Evolutionary conservation across 1,140 invertebrate genomes (phyloP).

Genomic region (Neodiprion fabricii): DNA sequence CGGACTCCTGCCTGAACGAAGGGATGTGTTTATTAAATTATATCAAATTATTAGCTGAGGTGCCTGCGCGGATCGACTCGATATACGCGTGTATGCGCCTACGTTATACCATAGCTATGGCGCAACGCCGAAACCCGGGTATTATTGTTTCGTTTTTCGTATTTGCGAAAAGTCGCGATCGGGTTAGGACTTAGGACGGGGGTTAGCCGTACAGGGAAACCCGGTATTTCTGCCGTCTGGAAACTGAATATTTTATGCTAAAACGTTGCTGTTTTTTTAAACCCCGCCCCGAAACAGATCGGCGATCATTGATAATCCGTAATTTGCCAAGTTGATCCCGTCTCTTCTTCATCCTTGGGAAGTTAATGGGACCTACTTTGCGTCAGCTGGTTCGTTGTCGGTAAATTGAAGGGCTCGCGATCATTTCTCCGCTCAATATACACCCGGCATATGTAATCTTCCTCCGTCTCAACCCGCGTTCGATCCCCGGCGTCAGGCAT

Average conservation of each 20-base stretch:
- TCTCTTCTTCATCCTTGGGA: background rate
- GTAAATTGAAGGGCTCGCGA: background rate
- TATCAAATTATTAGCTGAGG: constrained; percentile 16
- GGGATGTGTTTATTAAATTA: constrained; percentile 20
- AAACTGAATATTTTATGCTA: constrained; percentile 4
- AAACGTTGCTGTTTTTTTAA: background rate
- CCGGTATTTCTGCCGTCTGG: background rate
- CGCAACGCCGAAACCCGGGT: background rate
- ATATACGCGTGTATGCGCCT: background rate
- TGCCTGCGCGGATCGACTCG: background rate
- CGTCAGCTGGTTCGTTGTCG: background rate
- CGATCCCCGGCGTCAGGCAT: background rate
- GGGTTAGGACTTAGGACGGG: too few relatives aligned
- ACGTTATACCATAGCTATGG: background rate
- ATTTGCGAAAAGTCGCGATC: background rate
- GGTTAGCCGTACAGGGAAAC: too few relatives aligned
- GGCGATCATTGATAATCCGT: background rate
- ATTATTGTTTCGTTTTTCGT: background rate
- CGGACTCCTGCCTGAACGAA: background rate
- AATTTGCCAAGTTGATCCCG: background rate
- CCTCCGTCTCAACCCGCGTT: background rate
- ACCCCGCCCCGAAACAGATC: background rate
- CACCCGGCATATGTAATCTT: too few relatives aligned
- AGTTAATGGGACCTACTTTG: constrained; percentile 4
- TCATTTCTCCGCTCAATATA: too few relatives aligned